phyloP scores from a whole-genome alignment of 2,888 invertebrate species.

The Cremastinae sp. region DNA sequence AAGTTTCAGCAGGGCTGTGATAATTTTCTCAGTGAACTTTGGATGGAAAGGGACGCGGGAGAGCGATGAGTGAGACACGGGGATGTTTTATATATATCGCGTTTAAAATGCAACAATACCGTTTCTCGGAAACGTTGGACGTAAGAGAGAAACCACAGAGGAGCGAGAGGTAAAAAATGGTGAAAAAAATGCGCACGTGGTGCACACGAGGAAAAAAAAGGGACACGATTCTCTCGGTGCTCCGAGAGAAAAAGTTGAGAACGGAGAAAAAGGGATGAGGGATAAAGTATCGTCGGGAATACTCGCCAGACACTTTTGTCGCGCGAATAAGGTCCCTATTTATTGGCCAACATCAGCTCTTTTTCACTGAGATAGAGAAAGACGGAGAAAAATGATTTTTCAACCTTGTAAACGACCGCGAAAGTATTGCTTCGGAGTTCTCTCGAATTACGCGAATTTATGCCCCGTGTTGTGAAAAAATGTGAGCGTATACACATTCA shows the following conservation, averaged over 20 bases:
- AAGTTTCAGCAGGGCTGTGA: background rate
- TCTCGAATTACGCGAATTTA: constrained; percentile 18
- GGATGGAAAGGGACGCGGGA: background rate
- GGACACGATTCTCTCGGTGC: constrained; percentile 4
- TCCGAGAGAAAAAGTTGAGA: constrained; percentile 37
- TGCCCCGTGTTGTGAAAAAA: background rate
- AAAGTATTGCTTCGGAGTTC: constrained; percentile 31
- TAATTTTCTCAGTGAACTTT: constrained; percentile 8
- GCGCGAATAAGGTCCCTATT: constrained; percentile 25
- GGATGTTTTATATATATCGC: background rate
- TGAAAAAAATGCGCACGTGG: constrained; percentile 10
- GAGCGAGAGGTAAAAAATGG: background rate
- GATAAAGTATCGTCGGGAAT: background rate
- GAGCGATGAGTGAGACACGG: constrained; percentile 12
- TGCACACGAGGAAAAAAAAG: background rate
- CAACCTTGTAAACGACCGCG: constrained; percentile 12
- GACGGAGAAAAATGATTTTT: constrained; percentile 43
- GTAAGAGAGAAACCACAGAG: constrained; percentile 1
- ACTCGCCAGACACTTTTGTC: constrained; percentile 16
- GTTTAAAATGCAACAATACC: constrained; percentile 39
- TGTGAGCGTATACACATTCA: background rate
- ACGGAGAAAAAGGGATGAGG: background rate
- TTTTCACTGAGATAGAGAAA: background rate
- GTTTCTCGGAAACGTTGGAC: constrained; percentile 10
- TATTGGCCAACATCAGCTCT: background rate